Evolutionary conservation across 2,797 vertebrate genomes (phyloP).

Genomic region (Xyrichtys novacula): DNA sequence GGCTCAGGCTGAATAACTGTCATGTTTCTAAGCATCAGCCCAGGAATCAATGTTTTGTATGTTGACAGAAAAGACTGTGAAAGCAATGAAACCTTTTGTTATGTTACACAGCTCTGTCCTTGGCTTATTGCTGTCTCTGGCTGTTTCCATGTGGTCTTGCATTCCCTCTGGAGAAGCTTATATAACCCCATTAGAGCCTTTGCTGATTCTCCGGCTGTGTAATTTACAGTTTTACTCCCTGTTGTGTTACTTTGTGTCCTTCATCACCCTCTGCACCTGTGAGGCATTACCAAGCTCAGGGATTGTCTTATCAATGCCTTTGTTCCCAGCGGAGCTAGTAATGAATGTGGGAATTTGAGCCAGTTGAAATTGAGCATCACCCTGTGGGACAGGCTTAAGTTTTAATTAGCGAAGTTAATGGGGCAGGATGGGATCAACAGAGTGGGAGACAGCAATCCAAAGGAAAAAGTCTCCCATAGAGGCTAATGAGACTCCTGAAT

Average conservation of each 20-base stretch:
- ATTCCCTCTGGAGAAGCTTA: conserved; percentile 61
- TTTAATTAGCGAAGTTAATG: conserved; percentile 79
- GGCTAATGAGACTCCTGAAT: conserved; percentile 41
- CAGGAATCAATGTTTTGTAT: conserved; percentile 16
- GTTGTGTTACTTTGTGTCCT: conserved; percentile 31
- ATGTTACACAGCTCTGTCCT: conserved; percentile 14
- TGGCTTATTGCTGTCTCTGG: conserved; percentile 30
- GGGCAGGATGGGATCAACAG: conserved; percentile 55
- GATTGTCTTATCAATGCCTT: conserved; percentile 55
- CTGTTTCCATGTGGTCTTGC: conserved; percentile 40
- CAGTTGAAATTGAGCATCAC: conserved; percentile 67
- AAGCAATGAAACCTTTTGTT: conserved; percentile 15
- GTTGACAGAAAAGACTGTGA: conserved; percentile 1
- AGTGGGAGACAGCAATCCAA: conserved; percentile 31
- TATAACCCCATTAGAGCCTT: conserved; percentile 58
- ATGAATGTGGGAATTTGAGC: conserved; percentile 75
- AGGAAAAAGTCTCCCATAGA: conserved; percentile 32
- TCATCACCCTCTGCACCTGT: conserved; percentile 48
- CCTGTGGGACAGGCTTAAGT: conserved; percentile 54
- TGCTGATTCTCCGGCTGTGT: conserved; percentile 42
- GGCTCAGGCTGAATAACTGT: conserved; percentile 7
- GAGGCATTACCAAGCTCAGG: conserved; percentile 27
- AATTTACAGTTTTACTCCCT: conserved; percentile 52
- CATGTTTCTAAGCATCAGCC: not conserved
- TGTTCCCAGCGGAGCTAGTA: conserved; percentile 58